A percentile compares a stretch with the other conserved stretches of the same genome.
Evolutionary conservation across 2,113 vertebrate species (phyloP).

Genomic region (Pelusios castaneus): DNA sequence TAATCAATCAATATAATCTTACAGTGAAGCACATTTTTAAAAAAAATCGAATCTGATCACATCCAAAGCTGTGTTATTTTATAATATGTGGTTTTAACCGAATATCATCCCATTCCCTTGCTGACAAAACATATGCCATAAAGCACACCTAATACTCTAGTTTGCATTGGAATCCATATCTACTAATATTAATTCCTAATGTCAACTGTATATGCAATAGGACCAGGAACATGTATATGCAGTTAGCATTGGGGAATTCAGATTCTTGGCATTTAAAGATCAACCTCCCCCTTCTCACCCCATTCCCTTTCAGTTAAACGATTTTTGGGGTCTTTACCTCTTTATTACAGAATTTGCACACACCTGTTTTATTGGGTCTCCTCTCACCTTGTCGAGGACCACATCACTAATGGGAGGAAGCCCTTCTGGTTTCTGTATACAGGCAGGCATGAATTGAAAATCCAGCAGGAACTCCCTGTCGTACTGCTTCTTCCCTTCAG

Average conservation of each 20-base stretch:
- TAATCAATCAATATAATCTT: background rate
- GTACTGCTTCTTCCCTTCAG: constrained; percentile 91
- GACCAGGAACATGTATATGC: background rate
- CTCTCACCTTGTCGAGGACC: constrained; percentile 94
- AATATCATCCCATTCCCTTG: background rate
- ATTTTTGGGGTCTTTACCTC: fast-evolving
- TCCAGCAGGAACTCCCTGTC: constrained; percentile 90
- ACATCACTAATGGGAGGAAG: constrained; percentile 96
- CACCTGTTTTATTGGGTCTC: constrained; percentile 66
- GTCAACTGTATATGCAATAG: background rate
- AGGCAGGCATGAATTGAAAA: constrained; percentile 95
- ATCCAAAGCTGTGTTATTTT: background rate
- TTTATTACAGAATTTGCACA: background rate
- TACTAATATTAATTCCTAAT: background rate
- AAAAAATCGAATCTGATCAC: background rate
- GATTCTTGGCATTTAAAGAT: background rate
- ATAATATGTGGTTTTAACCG: background rate
- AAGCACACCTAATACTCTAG: fast-evolving
- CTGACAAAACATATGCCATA: background rate
- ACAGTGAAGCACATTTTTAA: background rate
- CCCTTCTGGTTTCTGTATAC: constrained; percentile 93
- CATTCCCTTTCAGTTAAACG: background rate
- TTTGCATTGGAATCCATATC: fast-evolving
- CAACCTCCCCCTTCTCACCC: background rate
- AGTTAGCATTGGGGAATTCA: background rate